These are phyloP conservation scores for Epizoanthus ramosus DNA, from an alignment of 92 coral and sea anemone species.

Conservation along the genomic window DNA sequence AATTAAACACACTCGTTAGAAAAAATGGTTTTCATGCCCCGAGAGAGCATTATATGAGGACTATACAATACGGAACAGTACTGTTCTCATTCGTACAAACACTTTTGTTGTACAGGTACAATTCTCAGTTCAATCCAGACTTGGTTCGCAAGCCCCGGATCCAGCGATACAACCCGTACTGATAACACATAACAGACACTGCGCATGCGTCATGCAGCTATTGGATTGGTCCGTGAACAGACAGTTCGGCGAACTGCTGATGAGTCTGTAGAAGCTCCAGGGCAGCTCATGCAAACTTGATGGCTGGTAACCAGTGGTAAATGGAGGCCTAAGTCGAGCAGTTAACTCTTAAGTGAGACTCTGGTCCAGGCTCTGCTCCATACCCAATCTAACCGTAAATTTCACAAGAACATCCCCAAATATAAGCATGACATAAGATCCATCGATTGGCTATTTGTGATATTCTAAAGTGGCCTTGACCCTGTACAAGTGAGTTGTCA, in stretches of 20 bases:
- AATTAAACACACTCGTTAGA: too few relatives aligned
- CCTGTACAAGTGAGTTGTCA: too few relatives aligned
- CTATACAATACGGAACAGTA: too few relatives aligned
- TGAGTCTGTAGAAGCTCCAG: background rate
- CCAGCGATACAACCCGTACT: slow-evolving; percentile 76
- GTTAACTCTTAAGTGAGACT: background rate
- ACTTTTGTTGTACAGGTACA: slow-evolving; percentile 65
- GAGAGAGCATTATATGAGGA: background rate
- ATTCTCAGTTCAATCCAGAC: slow-evolving; percentile 95
- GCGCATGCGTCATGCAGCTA: background rate
- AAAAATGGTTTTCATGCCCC: too few relatives aligned
- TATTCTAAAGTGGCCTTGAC: too few relatives aligned
- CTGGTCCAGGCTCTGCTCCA: too few relatives aligned
- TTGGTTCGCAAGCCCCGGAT: slow-evolving; percentile 78
- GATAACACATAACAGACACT: background rate
- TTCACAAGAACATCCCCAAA: too few relatives aligned
- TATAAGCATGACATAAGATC: too few relatives aligned
- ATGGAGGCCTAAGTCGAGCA: background rate
- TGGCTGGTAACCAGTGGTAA: background rate
- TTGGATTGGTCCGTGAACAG: background rate
- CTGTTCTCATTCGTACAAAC: background rate
- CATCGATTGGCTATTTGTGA: too few relatives aligned
- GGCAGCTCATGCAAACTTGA: background rate
- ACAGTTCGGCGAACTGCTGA: background rate
- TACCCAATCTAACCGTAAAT: too few relatives aligned